Base-by-base conservation (phyloP, 2,113 vertebrate species). In the Notechis scutatus region DNA sequence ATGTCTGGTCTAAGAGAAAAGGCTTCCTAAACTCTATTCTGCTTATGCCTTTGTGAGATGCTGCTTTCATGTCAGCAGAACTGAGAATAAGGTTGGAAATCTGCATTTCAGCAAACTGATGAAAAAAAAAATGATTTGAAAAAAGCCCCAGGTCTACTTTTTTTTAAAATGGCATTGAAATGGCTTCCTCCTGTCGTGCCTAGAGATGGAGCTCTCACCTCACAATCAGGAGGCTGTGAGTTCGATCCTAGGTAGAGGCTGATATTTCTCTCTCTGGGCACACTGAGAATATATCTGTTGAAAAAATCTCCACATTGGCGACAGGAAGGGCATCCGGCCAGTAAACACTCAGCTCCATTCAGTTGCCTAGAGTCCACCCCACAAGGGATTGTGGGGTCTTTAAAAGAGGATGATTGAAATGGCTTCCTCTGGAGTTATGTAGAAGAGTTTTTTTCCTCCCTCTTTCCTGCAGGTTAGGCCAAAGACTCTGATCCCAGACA, bases 401-500 rank as follows among this genome's bases (percentile, higher is more conserved):
- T 57, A 57, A 57, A 57, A 57, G 56, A 57, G 6, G 56, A 23
- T 57, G 21, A 89, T 57, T 39, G 34, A 15, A 5, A 57, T 42
- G 34, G 88, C n/a, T 89, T 0, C 0, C 20, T n/a, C 55, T 34
- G 74, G 81, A n/a, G 87, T 39, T 69, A n/a, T 23, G 23, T 42
- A 86, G 91, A 1, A 5, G 45, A 39, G 85, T 0, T 0, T 90
- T 9, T 12, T n/a, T 3, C 2, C 8, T 8, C 23, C 90, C 89
- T 97, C 91, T 92, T 47, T 55, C 92, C n/a, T 87, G 1, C 96
- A 99, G 99, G 99, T 99, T 98, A 99, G 99, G 98, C 99, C 99
- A 99, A 99, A 99, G 99, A 99, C 98, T 95, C 98, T 98, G 98
- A 99, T 99, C 97, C 99, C 99, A 93, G 98, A 99, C 97, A 99